Evolutionary conservation across 2,113 vertebrate species (phyloP).

Genomic region (Micromys minutus): DNA sequence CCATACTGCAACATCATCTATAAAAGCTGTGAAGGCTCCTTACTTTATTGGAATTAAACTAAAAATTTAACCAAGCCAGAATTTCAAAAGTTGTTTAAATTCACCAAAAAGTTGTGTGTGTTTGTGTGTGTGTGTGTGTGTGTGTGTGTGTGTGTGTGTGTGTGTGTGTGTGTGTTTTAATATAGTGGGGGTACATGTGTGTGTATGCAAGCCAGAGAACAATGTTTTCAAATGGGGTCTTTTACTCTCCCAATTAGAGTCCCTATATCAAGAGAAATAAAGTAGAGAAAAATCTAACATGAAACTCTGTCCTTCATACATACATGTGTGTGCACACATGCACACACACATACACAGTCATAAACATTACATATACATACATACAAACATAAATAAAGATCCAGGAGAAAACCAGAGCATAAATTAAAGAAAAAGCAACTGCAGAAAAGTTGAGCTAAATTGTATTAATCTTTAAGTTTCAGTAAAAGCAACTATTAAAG

Average conservation of each 20-base stretch:
- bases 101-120: not conserved
- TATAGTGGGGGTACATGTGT: not conserved
- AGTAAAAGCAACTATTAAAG: not conserved
- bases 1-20: not conserved
- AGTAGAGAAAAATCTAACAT: not conserved
- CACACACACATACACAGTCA: not conserved
- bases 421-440: not conserved
- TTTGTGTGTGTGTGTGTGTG: no score
- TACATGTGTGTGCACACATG: not conserved
- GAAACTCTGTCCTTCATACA: not conserved
- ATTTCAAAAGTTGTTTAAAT: not conserved
- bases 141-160: not conserved
- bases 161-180: not conserved
- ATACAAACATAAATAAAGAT: not conserved
- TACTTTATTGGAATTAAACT: constrained; percentile 13
- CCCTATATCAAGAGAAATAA: not conserved
- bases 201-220: not conserved
- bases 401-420: not conserved
- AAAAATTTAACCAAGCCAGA: not conserved
- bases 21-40: not conserved
- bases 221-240: not conserved
- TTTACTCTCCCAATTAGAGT: not conserved
- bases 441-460: not conserved
- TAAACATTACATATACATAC: not conserved
- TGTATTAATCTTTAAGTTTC: not conserved